phyloP scores from a whole-genome alignment of 2,113 vertebrate species.

The Aramus guarauna region DNA sequence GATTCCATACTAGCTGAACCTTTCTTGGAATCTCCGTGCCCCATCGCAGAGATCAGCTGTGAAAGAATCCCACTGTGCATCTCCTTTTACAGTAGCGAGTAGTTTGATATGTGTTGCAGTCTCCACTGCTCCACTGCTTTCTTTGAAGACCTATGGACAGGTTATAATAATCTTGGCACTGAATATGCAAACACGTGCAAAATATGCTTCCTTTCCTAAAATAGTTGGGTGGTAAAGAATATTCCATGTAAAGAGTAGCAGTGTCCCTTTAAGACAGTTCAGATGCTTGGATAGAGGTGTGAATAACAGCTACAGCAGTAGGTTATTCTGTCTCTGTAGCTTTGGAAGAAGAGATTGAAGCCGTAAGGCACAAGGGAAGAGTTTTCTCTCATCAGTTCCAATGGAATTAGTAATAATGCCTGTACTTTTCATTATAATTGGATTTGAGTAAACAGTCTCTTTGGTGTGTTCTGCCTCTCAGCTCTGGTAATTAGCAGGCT shows the following conservation, averaged over 20 bases:
- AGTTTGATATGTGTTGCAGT: neutral
- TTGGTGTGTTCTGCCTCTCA: neutral
- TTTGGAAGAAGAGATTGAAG: neutral
- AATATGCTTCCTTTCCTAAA: neutral
- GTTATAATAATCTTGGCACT: neutral
- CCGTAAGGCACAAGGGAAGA: neutral
- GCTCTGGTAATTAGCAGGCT: conserved; percentile 50
- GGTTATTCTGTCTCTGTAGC: neutral
- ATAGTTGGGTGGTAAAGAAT: neutral
- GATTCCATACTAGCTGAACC: neutral
- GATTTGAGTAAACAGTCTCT: conserved; percentile 29
- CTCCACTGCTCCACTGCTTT: neutral
- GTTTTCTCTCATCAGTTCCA: neutral
- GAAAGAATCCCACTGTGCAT: neutral
- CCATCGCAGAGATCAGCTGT: neutral
- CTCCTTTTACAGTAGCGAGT: neutral
- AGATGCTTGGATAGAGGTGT: neutral
- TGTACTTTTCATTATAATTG: conserved; percentile 40
- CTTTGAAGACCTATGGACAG: neutral
- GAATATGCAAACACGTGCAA: neutral
- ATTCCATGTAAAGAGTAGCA: neutral
- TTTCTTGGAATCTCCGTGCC: neutral
- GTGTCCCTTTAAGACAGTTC: neutral
- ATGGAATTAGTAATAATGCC: neutral
- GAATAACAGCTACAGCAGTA: neutral